Conservation (phyloP, 2,888 invertebrate species). For the Amaurobius ferox region DNA sequence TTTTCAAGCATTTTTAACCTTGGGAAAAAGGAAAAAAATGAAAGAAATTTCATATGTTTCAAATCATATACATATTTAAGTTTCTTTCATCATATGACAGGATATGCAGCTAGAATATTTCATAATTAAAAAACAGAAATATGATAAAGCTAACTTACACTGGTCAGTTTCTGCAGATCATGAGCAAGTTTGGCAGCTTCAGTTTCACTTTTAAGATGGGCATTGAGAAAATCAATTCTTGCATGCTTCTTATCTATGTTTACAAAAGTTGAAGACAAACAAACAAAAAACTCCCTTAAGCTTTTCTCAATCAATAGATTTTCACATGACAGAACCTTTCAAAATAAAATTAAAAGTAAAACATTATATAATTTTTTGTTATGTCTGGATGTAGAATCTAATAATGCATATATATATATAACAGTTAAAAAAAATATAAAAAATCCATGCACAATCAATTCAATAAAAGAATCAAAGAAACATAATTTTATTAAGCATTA, state of each 20-base stretch:
- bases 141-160: slow-evolving; percentile 32
- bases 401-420: too few relatives aligned
- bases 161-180: slow-evolving; percentile 32
- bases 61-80: not conserved
- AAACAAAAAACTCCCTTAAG: slow-evolving; percentile 55
- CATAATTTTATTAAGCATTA: too few relatives aligned
- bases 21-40: too few relatives aligned
- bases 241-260: slow-evolving; percentile 9
- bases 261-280: slow-evolving; percentile 59
- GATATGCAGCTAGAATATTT: not conserved
- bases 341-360: not conserved
- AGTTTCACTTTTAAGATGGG: slow-evolving; percentile 22
- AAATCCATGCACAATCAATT: too few relatives aligned
- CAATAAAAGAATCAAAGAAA: too few relatives aligned
- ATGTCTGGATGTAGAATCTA: not conserved
- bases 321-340: slow-evolving; percentile 39
- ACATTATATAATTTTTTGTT: too few relatives aligned
- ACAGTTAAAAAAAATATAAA: too few relatives aligned
- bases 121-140: not conserved
- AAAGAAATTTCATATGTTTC: too few relatives aligned
- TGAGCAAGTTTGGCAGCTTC: slow-evolving; percentile 28
- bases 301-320: slow-evolving; percentile 16
- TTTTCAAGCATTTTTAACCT: too few relatives aligned
- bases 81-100: not conserved
- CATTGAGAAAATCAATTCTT: slow-evolving; percentile 54